These are phyloP conservation scores for Aphrophora alni DNA, from an alignment of 2,888 invertebrate genomes.

Conservation along the genomic window DNA sequence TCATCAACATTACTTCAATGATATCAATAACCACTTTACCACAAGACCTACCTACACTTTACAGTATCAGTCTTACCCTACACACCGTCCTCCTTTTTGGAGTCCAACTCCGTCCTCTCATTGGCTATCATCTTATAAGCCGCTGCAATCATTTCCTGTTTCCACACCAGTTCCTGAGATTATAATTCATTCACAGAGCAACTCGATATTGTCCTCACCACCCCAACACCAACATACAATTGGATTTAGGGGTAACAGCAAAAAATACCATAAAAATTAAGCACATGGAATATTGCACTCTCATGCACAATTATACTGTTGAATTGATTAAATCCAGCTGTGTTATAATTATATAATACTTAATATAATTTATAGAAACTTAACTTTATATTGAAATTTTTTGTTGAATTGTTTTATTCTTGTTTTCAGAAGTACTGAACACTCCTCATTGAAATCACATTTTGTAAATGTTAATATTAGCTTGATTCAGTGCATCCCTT, in stretches of 20 bases:
- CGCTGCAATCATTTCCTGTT: not conserved
- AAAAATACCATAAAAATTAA: not conserved
- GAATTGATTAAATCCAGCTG: not conserved
- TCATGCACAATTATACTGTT: not conserved
- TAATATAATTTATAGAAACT: no score
- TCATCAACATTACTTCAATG: conserved; percentile 36
- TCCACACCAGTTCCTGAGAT: conserved; percentile 26
- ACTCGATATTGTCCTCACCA: conserved; percentile 41
- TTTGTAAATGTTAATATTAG: no score
- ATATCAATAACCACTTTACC: conserved; percentile 25
- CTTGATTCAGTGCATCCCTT: no score
- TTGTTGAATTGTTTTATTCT: no score
- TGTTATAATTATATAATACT: not conserved
- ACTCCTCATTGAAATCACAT: no score
- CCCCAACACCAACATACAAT: conserved; percentile 28
- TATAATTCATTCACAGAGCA: not conserved
- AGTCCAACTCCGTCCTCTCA: conserved; percentile 43
- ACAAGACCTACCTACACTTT: conserved; percentile 32
- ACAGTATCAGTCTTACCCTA: conserved; percentile 24
- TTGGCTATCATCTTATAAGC: conserved; percentile 19
- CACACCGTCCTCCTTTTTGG: conserved; percentile 50
- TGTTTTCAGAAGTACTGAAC: no score
- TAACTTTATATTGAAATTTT: no score
- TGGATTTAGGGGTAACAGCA: conserved; percentile 47
- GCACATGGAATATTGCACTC: not conserved